A percentile compares a stretch with the other conserved stretches of the same genome.
phyloP scores from a whole-genome alignment of 2,888 invertebrate genomes.

The Agriopis leucophaearia region DNA sequence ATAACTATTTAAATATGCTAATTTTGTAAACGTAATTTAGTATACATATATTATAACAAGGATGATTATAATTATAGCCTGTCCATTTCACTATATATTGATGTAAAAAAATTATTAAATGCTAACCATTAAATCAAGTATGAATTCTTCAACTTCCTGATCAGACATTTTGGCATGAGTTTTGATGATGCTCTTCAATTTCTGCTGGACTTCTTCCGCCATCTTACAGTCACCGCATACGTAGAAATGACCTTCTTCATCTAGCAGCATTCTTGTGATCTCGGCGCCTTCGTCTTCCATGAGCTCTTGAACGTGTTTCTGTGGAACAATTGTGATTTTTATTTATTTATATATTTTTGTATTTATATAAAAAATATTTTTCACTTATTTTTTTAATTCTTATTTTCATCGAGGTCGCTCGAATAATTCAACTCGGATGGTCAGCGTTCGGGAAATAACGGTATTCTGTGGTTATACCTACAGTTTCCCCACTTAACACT shows the following conservation, averaged over 20 bases:
- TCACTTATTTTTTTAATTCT: neutral
- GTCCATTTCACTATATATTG: neutral
- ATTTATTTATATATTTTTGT: neutral
- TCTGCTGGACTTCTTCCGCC: constrained; percentile 98
- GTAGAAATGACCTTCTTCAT: constrained; percentile 95
- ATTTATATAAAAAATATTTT: neutral
- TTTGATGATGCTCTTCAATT: constrained; percentile 92
- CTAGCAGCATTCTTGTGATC: constrained; percentile 91
- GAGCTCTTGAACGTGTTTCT: constrained; percentile 97
- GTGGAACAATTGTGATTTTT: constrained; percentile 37
- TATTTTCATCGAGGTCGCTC: no score
- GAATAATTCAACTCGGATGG: no score
- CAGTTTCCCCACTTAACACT: no score
- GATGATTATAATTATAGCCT: no score
- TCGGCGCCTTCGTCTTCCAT: constrained; percentile 91
- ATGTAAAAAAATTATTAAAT: constrained; percentile 66
- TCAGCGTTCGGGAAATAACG: no score
- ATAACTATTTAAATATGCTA: no score
- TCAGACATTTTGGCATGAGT: constrained; percentile 89
- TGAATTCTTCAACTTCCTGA: constrained; percentile 92
- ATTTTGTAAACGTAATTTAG: no score
- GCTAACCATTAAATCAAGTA: constrained; percentile 93
- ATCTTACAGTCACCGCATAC: constrained; percentile 99
- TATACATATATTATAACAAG: no score
- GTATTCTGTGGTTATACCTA: no score